These are phyloP conservation scores for Acholoe squamosa DNA, from an alignment of 2,888 invertebrate genomes.

Conservation along the genomic window DNA sequence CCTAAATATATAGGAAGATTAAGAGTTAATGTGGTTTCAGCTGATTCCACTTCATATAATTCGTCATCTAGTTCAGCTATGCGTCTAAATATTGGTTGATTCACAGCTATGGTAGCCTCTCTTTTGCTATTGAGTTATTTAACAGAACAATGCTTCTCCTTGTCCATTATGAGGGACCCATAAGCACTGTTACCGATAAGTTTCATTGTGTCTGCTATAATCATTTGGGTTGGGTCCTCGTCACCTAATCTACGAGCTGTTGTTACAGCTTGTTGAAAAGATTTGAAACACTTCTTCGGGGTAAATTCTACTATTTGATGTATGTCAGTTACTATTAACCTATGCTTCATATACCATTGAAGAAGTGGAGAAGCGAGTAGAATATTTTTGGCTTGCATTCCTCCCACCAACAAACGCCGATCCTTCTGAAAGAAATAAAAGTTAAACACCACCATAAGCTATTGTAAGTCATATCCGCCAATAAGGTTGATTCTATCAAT, in stretches of 20 bases:
- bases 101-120: background rate
- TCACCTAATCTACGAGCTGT: slow-evolving; percentile 39
- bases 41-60: slow-evolving; percentile 34
- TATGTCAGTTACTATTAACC: slow-evolving; percentile 18
- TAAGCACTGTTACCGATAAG: slow-evolving; percentile 62
- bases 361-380: background rate
- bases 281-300: slow-evolving; percentile 29
- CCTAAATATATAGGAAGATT: slow-evolving; percentile 63
- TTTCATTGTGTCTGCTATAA: slow-evolving; percentile 63
- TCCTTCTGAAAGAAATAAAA: background rate
- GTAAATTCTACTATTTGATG: slow-evolving; percentile 46
- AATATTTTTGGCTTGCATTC: slow-evolving; percentile 37
- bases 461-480: too few relatives aligned
- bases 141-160: slow-evolving; percentile 35
- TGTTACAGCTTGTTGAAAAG: slow-evolving; percentile 46
- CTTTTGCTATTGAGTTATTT: background rate
- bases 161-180: slow-evolving; percentile 51
- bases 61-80: slow-evolving; percentile 53
- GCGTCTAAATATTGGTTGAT: background rate
- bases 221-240: background rate
- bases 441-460: too few relatives aligned
- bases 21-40: background rate
- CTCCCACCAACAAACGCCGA: slow-evolving; percentile 17
- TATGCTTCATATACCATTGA: background rate
- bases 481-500: too few relatives aligned